Percentiles rank a stretch among this genome's conserved stretches.
These are phyloP conservation scores for Elysia crispata DNA, from an alignment of 2,888 invertebrate species.

Conservation along the genomic window DNA sequence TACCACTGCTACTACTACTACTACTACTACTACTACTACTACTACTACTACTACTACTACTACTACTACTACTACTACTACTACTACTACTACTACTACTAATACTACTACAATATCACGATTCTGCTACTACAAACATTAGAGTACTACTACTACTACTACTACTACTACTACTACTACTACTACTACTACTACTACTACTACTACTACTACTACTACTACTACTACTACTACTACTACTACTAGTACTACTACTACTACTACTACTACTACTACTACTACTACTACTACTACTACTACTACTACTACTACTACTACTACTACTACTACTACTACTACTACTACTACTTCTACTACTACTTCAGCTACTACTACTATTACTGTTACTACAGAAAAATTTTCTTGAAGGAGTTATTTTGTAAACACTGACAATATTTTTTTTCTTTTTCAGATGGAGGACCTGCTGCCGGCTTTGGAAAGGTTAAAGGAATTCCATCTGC, in stretches of 20 bases:
- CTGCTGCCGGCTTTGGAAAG: no score
- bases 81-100: no score
- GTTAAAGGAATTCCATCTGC: no score
- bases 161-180: not conserved
- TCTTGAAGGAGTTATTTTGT: not conserved
- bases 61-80: no score
- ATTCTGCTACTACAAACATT: no score
- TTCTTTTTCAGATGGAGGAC: not conserved
- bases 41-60: no score
- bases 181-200: slow-evolving; percentile 21
- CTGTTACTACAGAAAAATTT: not conserved
- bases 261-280: not conserved
- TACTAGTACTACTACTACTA: slow-evolving; percentile 25
- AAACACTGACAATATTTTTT: not conserved
- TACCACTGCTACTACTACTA: no score
- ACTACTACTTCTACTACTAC: slow-evolving; percentile 48
- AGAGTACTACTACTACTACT: not conserved
- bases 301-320: slow-evolving; percentile 47
- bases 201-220: slow-evolving; percentile 49
- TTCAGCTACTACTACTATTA: slow-evolving; percentile 40
- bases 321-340: slow-evolving; percentile 49
- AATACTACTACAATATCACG: no score
- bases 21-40: no score
- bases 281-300: no score
- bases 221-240: slow-evolving; percentile 50